Evolutionary conservation across 2,113 vertebrate species (phyloP), one percentile per base, ranked within the genome.

Genomic region (Bufo bufo): DNA sequence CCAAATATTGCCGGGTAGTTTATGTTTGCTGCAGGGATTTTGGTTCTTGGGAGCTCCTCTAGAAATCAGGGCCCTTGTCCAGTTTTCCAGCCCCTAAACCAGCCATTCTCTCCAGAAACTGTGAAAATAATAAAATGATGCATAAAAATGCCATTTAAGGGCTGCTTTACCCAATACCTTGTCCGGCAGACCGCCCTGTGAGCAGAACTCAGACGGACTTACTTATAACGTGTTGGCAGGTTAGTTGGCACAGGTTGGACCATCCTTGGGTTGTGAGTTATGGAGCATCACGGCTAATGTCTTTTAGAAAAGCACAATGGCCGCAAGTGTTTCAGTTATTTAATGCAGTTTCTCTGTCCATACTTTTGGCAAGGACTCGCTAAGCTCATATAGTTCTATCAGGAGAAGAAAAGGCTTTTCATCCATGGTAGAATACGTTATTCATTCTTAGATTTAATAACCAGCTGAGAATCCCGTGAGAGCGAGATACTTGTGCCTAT

Each of bases 381-480:
- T 80, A 43, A 80, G 77, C 54, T 80, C 77, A 56, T 80, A 80
- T 80, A 80, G 77, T 80, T 58, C 43, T 58, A 80, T 80, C 54
- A 59, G 13, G 52, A 56, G 77, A 80, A 80, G 77, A 80, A 80
- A 80, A 80, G 77, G 50, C 77, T 80, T 80, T 80, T 80, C 77
- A 80, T 80, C 54, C 52, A 78, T 78, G 72, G 16, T 75, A 75
- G 72, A 75, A 75, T 75, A 75, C 50, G 54, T 80, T 80, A 80
- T 80, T 80, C 54, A 58, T 80, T 80, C 54, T 80, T 80, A 80
- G 77, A 56, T 80, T 78, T 80, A 80, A 80, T 80, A 80, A 58
- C 50, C 54, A 56, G 54, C 77, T 19, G 72, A 80, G 52, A 80
- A 80, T 80, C 77, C 77, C 54, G 4, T 80, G 52, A 80, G 77